These are phyloP conservation scores for Paedocypris micromegethes DNA, from an alignment of 2,797 vertebrate genomes.

Conservation along the genomic window DNA sequence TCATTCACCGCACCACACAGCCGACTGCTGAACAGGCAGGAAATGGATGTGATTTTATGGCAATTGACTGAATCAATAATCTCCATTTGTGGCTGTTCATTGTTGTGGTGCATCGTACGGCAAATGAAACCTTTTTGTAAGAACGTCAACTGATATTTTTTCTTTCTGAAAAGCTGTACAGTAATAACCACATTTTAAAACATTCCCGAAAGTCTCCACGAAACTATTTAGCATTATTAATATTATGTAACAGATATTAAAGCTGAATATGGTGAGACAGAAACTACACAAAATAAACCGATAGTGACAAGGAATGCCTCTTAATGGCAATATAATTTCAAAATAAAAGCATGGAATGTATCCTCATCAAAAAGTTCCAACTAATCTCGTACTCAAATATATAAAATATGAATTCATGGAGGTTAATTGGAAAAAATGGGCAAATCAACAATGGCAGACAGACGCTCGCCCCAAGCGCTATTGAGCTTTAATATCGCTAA, in stretches of 20 bases:
- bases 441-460: no score
- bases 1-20: conserved; percentile 25
- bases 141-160: conserved; percentile 22
- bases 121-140: conserved; percentile 24
- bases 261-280: no score
- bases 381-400: no score
- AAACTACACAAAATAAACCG: no score
- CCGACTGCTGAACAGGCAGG: conserved; percentile 33
- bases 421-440: no score
- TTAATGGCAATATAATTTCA: background rate
- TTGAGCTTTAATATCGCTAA: conserved; percentile 4
- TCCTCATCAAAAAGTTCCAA: no score
- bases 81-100: conserved; percentile 30
- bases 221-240: conserved; percentile 5
- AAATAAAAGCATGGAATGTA: background rate
- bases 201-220: background rate
- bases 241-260: conserved; percentile 10
- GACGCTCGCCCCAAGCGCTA: background rate
- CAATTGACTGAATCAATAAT: conserved; percentile 42
- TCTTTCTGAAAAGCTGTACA: conserved; percentile 24
- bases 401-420: no score
- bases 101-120: conserved; percentile 35
- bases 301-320: no score
- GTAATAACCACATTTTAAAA: conserved; percentile 9
- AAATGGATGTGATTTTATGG: conserved; percentile 38